These are phyloP conservation scores for Ectemnius cavifrons DNA, from an alignment of 2,888 invertebrate species.

Conservation along the genomic window DNA sequence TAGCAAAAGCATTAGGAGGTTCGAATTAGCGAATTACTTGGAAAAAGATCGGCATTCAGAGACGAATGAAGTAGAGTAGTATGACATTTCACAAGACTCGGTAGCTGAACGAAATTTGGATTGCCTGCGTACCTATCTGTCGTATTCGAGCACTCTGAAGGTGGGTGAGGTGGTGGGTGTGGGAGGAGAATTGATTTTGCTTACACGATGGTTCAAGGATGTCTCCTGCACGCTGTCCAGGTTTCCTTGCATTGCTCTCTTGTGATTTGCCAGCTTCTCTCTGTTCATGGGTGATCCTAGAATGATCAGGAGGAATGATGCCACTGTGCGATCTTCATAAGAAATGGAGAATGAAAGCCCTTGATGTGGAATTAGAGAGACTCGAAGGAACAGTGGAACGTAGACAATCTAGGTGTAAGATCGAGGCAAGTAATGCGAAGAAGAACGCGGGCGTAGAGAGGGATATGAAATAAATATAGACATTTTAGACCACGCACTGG, in stretches of 20 bases:
- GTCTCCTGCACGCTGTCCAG: conserved; percentile 88
- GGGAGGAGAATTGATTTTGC: conserved; percentile 76
- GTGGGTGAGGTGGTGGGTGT: conserved; percentile 73
- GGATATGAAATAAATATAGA: no score
- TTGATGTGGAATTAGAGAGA: no score
- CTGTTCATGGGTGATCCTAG: conserved; percentile 90
- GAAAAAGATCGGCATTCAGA: not conserved
- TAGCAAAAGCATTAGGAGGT: not conserved
- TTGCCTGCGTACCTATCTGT: conserved; percentile 72
- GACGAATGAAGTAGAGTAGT: conserved; percentile 1
- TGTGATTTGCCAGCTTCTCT: conserved; percentile 89
- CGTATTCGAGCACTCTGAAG: conserved; percentile 74
- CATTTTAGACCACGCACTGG: not conserved
- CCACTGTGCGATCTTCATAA: not conserved
- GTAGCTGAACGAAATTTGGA: conserved; percentile 28
- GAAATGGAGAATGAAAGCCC: no score
- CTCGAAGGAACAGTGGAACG: no score
- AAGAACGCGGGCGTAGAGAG: no score
- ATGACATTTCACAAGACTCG: conserved; percentile 29
- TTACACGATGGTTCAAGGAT: conserved; percentile 87
- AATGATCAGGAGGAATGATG: conserved; percentile 64
- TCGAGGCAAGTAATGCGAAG: no score
- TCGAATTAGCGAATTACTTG: not conserved
- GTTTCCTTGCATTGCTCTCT: conserved; percentile 82
- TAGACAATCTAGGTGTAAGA: no score